These are phyloP conservation scores for Dasyurus viverrinus DNA, from an alignment of 2,113 vertebrate genomes.

Conservation along the genomic window DNA sequence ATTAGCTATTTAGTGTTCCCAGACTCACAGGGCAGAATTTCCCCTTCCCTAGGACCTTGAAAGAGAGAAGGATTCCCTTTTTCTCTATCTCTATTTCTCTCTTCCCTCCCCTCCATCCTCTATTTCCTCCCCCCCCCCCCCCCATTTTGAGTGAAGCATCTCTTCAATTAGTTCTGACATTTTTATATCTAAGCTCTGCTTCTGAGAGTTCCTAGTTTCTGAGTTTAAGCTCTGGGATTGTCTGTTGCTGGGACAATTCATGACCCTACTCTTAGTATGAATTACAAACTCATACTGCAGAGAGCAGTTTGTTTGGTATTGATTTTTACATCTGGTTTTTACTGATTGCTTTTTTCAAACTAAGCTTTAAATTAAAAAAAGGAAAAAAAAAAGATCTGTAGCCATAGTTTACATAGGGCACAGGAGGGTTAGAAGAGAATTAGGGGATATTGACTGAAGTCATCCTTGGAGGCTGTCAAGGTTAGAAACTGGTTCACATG, in stretches of 20 bases:
- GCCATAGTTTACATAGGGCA: slow-evolving; percentile 65
- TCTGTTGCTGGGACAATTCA: not conserved
- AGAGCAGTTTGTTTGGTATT: slow-evolving; percentile 57
- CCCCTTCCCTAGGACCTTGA: too few relatives aligned
- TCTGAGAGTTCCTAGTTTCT: not conserved
- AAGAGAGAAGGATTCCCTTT: too few relatives aligned
- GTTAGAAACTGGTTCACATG: slow-evolving; percentile 83
- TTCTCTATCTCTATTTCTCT: too few relatives aligned
- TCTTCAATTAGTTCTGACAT: not conserved
- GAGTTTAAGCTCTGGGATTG: not conserved
- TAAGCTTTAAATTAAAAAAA: slow-evolving; percentile 67
- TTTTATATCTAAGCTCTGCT: not conserved
- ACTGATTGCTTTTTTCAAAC: slow-evolving; percentile 72
- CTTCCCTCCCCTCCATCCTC: too few relatives aligned
- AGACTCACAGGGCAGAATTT: too few relatives aligned
- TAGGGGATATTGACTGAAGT: not conserved
- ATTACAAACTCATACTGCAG: not conserved
- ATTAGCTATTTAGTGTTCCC: too few relatives aligned
- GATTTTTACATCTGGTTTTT: slow-evolving; percentile 59
- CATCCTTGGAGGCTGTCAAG: not conserved
- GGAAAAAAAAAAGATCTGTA: not conserved
- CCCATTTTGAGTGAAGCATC: not conserved
- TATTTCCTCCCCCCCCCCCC: too few relatives aligned
- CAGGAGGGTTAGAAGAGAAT: not conserved
- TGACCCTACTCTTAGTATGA: not conserved